A percentile compares a stretch with the other conserved stretches of the same genome.
Conservation (phyloP, 2,797 vertebrate species). For the Mormyrus proboscirostris region DNA sequence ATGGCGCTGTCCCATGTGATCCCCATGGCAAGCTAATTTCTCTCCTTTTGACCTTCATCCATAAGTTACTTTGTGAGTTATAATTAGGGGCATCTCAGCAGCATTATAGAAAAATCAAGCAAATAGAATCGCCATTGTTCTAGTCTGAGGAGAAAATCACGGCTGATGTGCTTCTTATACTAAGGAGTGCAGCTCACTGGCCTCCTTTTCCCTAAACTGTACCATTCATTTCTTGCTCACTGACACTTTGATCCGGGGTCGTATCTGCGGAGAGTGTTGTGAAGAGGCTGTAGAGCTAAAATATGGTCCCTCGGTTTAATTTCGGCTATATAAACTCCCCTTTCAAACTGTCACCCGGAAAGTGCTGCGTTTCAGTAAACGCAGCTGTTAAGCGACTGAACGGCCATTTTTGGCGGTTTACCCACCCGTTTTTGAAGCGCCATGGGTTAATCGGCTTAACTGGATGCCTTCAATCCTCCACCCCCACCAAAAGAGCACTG, state of each 20-base stretch:
- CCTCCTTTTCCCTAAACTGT: background rate
- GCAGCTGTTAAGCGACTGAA: background rate
- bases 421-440: background rate
- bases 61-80: conserved; percentile 19
- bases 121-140: conserved; percentile 24
- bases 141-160: conserved; percentile 18
- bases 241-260: background rate
- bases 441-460: background rate
- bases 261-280: background rate
- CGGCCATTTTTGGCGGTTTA: background rate
- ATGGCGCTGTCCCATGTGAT: background rate
- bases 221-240: background rate
- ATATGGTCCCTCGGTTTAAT: background rate
- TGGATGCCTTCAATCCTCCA: background rate
- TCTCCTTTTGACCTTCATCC: conserved; percentile 30
- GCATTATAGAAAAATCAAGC: background rate
- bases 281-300: background rate
- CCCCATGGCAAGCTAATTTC: conserved; percentile 19
- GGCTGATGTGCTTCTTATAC: background rate
- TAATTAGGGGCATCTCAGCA: conserved; percentile 6
- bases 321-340: background rate
- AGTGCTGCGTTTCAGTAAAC: background rate
- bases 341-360: background rate
- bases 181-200: background rate
- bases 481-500: background rate